Conservation (phyloP, 2,888 invertebrate species). For the Fragum fragum region DNA sequence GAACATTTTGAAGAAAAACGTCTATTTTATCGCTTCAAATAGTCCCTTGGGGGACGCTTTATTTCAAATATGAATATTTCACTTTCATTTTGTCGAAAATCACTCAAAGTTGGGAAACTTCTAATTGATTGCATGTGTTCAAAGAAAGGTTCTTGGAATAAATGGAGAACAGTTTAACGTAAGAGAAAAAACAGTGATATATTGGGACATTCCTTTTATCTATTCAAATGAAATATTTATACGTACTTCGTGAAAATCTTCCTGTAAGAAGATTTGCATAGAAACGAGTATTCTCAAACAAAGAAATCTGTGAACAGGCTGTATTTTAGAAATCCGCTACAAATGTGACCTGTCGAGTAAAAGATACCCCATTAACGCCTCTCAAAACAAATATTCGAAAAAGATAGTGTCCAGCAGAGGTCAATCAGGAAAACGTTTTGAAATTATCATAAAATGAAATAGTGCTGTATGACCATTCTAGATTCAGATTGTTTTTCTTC, state of each 20-base stretch:
- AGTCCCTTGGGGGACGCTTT: background rate
- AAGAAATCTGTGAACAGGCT: too few species aligned
- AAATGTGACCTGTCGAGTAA: too few species aligned
- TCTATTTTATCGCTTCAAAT: constrained; percentile 1
- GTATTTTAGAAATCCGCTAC: too few species aligned
- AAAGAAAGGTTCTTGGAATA: background rate
- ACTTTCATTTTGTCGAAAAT: background rate
- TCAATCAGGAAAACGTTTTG: too few species aligned
- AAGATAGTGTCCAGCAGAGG: too few species aligned
- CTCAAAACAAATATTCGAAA: too few species aligned
- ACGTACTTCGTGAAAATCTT: background rate
- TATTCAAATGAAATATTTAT: constrained; percentile 3
- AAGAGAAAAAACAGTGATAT: background rate
- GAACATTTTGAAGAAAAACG: background rate
- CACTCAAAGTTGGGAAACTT: background rate
- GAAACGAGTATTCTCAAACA: background rate
- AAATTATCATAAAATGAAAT: too few species aligned
- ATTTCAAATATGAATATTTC: constrained; percentile 3
- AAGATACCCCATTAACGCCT: too few species aligned
- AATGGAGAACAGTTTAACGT: background rate
- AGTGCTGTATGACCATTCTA: too few species aligned
- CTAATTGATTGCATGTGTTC: background rate
- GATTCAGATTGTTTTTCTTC: too few species aligned
- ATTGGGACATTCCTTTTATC: background rate
- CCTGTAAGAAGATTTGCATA: background rate